phyloP scores from a whole-genome alignment of 2,113 vertebrate species.

The Myanophis thanlyinensis region DNA sequence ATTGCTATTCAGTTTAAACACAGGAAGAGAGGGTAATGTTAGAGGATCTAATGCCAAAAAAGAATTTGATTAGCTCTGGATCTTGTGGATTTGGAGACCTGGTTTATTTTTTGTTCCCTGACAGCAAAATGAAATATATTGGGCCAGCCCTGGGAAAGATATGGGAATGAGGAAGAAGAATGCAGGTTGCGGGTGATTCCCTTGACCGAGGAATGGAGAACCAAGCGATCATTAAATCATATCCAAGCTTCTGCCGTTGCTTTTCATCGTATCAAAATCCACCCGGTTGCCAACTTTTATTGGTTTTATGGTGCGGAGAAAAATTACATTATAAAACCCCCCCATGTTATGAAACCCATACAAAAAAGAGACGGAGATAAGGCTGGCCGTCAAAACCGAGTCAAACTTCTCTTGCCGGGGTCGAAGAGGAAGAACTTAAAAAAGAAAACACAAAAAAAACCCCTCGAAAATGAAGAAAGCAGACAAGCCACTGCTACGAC shows the following conservation, averaged over 20 bases:
- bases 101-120: not conserved
- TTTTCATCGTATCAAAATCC: slow-evolving; percentile 14
- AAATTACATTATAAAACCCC: slow-evolving; percentile 1
- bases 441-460: not conserved
- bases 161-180: not conserved
- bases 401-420: not conserved
- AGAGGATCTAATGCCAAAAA: not conserved
- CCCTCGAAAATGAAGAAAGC: not conserved
- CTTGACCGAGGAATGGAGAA: too few species aligned
- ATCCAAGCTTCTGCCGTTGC: not conserved
- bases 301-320: slow-evolving; percentile 10
- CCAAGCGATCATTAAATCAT: not conserved
- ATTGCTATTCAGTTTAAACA: not conserved
- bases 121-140: not conserved
- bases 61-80: not conserved
- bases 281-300: slow-evolving; percentile 19
- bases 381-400: not conserved
- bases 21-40: not conserved
- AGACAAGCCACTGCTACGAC: not conserved
- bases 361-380: not conserved
- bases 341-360: slow-evolving; percentile 4
- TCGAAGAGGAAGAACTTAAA: not conserved
- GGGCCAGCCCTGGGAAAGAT: not conserved
- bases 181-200: too few species aligned
- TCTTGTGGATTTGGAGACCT: not conserved